Conservation (phyloP, 2,888 invertebrate genomes). For the Zeuzera pyrina region DNA sequence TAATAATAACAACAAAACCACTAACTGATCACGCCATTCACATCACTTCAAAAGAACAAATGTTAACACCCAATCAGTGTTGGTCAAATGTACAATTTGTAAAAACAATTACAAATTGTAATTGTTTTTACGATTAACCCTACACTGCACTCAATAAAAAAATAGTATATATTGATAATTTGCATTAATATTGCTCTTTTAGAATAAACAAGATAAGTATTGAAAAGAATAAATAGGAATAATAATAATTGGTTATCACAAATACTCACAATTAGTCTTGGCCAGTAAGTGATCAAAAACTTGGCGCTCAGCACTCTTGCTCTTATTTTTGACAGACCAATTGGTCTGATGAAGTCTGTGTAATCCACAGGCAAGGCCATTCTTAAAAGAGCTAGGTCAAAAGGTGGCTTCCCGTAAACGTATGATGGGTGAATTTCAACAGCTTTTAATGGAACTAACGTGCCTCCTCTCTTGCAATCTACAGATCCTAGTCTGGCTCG, state of each 20-base stretch:
- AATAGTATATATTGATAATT: too few relatives aligned
- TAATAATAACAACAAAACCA: too few relatives aligned
- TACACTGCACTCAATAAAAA: too few relatives aligned
- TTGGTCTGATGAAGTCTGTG: slow-evolving; percentile 30
- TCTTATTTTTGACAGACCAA: slow-evolving; percentile 28
- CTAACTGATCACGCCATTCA: too few relatives aligned
- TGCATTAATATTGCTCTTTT: too few relatives aligned
- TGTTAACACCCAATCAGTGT: too few relatives aligned
- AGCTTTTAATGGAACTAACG: slow-evolving; percentile 29
- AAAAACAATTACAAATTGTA: too few relatives aligned
- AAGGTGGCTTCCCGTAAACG: slow-evolving; percentile 27
- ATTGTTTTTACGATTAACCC: too few relatives aligned
- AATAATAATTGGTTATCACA: too few relatives aligned
- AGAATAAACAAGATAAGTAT: too few relatives aligned
- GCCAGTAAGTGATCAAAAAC: slow-evolving; percentile 52
- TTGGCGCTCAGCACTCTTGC: slow-evolving; percentile 36
- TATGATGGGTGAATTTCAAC: slow-evolving; percentile 43
- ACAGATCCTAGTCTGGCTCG: slow-evolving; percentile 45
- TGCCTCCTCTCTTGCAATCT: slow-evolving; percentile 48
- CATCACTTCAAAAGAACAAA: too few relatives aligned
- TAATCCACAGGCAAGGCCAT: slow-evolving; percentile 25
- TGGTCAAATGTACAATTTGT: too few relatives aligned
- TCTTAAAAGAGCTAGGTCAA: slow-evolving; percentile 39
- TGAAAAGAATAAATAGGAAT: neutral
- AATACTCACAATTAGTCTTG: slow-evolving; percentile 49